Conservation (phyloP, 2,797 vertebrate genomes). For the Odontamblyopus lacepedii region DNA sequence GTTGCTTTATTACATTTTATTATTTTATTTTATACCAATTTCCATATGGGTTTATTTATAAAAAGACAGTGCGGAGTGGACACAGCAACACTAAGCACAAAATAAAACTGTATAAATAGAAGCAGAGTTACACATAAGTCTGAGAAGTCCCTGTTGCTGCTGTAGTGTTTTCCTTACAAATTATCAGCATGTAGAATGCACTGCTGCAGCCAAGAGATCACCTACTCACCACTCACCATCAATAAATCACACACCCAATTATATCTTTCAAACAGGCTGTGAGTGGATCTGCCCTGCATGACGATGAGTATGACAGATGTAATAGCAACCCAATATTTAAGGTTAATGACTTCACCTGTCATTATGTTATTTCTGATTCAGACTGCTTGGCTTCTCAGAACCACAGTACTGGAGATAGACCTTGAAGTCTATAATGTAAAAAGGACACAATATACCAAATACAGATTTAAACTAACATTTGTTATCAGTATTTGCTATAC, state of each 20-base stretch:
- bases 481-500: no score
- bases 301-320: not conserved
- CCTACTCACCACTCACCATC: conserved; percentile 24
- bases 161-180: conserved; percentile 46
- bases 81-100: not conserved
- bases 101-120: conserved; percentile 8
- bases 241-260: conserved; percentile 41
- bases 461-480: not conserved
- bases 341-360: conserved; percentile 11
- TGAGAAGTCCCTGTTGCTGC: conserved; percentile 3
- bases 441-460: not conserved
- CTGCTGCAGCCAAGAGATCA: conserved; percentile 40
- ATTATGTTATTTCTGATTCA: not conserved
- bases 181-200: conserved; percentile 46
- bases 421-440: not conserved
- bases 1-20: not conserved
- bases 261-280: not conserved
- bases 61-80: not conserved
- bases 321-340: conserved; percentile 38
- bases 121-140: conserved; percentile 11
- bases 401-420: not conserved
- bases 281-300: not conserved
- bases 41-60: not conserved
- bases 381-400: conserved; percentile 3
- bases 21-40: no score